Base-by-base conservation (phyloP, 2,888 invertebrate species). In the Orthosia incerta region DNA sequence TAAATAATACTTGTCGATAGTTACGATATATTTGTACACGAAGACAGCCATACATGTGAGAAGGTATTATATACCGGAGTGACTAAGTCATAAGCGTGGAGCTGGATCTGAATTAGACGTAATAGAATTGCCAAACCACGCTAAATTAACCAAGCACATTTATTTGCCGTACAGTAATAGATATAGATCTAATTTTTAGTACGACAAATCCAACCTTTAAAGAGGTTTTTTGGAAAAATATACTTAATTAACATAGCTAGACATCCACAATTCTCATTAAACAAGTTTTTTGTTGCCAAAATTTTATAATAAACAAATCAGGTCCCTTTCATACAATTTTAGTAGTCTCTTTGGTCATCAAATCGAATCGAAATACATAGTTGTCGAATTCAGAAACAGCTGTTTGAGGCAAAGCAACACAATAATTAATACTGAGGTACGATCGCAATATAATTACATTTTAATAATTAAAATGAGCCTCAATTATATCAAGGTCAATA, bases 1-100 rank as follows among this genome's bases (percentile, higher is more conserved):
- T 89, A 92, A 93, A 93, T 95, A 95, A 95, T 94, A 95, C 95
- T 95, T 89, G 89, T 89, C 87, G 90, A 89, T 90, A 90, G 89
- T 89, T 80, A 86, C 71, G 68, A 79, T 86, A 80, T 90, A 89
- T 94, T 95, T 95, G 94, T 95, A 95, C 94, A 94, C 50, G 87
- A 86, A 89, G 93, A 94, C 94, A 95, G 94, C 93, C 93, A 86
- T 90, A 83, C 74, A 80, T 75, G 72, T 87, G 87, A 88, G 84
- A 85, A 88, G 93, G 92, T 93, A 93, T 92, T 86, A 83, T 51
- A 92, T 92, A 93, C 92, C 93, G 75, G 76, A 68, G 86, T 87
- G 88, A 91, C 91, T 91, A 87, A 82, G 87, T 89, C 74, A 71
- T 83, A 84, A 78, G 68, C 73, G 66, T 66, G 62, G 56, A 65